Evolutionary conservation across 1,140 invertebrate genomes (phyloP).

Genomic region (Drosophila lacertosa): DNA sequence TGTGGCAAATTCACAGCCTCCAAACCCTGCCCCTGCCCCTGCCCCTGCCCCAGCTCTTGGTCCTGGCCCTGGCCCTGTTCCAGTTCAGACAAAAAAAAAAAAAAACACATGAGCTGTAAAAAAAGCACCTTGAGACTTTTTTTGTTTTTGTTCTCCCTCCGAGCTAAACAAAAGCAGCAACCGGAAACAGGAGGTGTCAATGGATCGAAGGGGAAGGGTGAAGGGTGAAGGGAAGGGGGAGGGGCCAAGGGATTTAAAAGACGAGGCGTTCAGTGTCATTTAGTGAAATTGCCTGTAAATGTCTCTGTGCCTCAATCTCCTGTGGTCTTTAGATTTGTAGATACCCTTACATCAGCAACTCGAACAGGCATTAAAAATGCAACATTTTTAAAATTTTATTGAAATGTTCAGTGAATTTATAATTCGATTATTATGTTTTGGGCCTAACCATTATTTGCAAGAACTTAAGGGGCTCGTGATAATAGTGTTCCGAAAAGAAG

Average conservation of each 20-base stretch:
- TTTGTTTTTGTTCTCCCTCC: constrained; percentile 6
- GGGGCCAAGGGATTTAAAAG: neutral
- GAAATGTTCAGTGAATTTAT: too few relatives aligned
- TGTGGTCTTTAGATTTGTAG: too few relatives aligned
- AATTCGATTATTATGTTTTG: too few relatives aligned
- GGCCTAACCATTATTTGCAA: neutral
- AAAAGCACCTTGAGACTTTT: constrained; percentile 68
- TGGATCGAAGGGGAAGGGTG: neutral
- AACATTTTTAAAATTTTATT: too few relatives aligned
- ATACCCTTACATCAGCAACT: too few relatives aligned
- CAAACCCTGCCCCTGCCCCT: constrained; percentile 4
- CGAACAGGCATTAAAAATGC: too few relatives aligned
- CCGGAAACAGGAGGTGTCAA: constrained; percentile 21
- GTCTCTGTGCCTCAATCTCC: constrained; percentile 44
- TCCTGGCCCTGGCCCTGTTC: constrained; percentile 63
- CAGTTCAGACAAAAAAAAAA: too few relatives aligned
- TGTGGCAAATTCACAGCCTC: constrained; percentile 57
- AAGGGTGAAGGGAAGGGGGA: neutral
- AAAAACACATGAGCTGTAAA: constrained; percentile 63
- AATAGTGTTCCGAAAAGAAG: too few relatives aligned
- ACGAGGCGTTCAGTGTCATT: constrained; percentile 64
- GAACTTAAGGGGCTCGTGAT: too few relatives aligned
- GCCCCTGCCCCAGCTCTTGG: constrained; percentile 16
- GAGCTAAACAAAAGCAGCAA: constrained; percentile 51
- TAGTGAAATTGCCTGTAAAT: constrained; percentile 80